A percentile compares a stretch with the other conserved stretches of the same genome.
Conservation (phyloP, 2,888 invertebrate genomes). For the Notocelia uddmanniana region DNA sequence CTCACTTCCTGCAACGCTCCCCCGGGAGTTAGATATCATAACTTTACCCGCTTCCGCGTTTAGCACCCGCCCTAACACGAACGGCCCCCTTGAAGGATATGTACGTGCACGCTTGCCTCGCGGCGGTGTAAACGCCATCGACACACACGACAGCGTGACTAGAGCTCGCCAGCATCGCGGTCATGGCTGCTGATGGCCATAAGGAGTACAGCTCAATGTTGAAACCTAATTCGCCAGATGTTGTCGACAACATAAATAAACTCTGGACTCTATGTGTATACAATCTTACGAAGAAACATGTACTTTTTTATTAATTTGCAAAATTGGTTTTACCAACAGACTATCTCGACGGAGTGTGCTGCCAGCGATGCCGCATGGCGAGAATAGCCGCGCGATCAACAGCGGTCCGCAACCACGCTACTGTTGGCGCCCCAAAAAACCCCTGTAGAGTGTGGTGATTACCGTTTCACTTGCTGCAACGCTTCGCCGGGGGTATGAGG, state of each 20-base stretch:
- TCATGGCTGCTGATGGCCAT: constrained; percentile 90
- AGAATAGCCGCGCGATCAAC: too few relatives aligned
- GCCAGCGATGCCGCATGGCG: constrained; percentile 76
- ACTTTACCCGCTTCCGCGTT: constrained; percentile 88
- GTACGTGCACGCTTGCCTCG: constrained; percentile 85
- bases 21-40: constrained; percentile 87
- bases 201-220: constrained; percentile 94
- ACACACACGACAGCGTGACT: constrained; percentile 95
- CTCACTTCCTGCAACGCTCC: constrained; percentile 88
- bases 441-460: too few relatives aligned
- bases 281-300: constrained; percentile 76
- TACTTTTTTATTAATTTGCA: constrained; percentile 80
- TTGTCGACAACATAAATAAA: constrained; percentile 90
- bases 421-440: too few relatives aligned
- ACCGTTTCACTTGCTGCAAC: too few relatives aligned
- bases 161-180: constrained; percentile 95
- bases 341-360: constrained; percentile 76
- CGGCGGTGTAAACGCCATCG: too few relatives aligned
- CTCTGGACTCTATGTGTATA: constrained; percentile 83
- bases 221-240: constrained; percentile 90
- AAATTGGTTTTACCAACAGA: constrained; percentile 83
- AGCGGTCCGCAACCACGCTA: too few relatives aligned
- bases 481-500: too few relatives aligned
- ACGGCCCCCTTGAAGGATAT: constrained; percentile 90
- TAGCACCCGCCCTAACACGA: constrained; percentile 90